phyloP scores from a whole-genome alignment of 1,140 invertebrate genomes.

The Bombus haemorrhoidalis region DNA sequence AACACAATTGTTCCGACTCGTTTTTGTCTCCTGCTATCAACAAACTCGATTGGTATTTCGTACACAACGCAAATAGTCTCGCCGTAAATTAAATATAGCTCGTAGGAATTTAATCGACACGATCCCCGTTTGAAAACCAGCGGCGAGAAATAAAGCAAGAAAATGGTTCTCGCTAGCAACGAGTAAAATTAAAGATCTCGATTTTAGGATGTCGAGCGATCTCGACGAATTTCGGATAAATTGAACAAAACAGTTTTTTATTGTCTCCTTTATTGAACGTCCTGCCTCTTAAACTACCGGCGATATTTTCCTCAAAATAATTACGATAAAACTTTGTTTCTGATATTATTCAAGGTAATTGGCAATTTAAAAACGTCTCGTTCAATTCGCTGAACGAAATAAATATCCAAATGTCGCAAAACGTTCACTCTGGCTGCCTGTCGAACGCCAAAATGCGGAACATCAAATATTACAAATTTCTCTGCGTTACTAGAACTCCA shows the following conservation, averaged over 20 bases:
- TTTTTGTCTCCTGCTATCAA: neutral
- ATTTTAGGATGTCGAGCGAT: neutral
- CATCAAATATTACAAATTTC: no score
- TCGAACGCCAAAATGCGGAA: no score
- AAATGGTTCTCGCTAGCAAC: neutral
- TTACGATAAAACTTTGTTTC: no score
- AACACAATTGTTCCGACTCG: neutral
- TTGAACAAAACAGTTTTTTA: neutral
- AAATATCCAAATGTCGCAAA: no score
- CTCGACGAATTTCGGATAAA: neutral
- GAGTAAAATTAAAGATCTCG: neutral
- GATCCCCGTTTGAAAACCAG: neutral
- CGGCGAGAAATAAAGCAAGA: neutral
- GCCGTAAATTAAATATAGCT: neutral
- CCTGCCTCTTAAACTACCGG: no score
- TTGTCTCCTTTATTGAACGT: accelerated
- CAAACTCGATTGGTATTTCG: neutral
- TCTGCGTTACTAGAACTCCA: no score
- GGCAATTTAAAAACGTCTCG: no score
- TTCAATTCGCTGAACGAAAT: no score
- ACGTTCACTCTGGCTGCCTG: no score
- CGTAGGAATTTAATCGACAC: neutral
- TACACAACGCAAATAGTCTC: neutral
- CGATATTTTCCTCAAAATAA: no score
- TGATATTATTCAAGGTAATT: no score